Evolutionary conservation across 2,113 vertebrate species (phyloP).

Genomic region (Ceuthmochares aereus): DNA sequence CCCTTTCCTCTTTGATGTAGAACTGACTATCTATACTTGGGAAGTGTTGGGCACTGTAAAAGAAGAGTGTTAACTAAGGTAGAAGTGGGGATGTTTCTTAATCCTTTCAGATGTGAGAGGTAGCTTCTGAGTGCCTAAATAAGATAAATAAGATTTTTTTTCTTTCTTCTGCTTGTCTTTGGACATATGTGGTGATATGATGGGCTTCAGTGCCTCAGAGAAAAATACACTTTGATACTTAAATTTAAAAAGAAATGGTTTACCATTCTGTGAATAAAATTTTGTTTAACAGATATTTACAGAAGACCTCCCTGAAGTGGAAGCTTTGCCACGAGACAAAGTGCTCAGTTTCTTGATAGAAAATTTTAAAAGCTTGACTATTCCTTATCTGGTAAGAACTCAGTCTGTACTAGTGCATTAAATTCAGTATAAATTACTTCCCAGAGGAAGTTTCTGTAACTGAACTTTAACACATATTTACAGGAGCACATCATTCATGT

Average conservation of each 20-base stretch:
- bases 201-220: not conserved
- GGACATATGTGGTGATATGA: not conserved
- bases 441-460: not conserved
- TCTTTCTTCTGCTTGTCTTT: not conserved
- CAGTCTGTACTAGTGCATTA: not conserved
- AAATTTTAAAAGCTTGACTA: slow-evolving; percentile 90
- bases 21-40: not conserved
- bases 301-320: slow-evolving; percentile 95
- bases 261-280: not conserved
- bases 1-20: not conserved
- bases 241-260: not conserved
- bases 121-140: not conserved
- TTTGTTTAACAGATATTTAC: slow-evolving; percentile 91
- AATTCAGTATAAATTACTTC: not conserved
- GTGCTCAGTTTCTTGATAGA: slow-evolving; percentile 92
- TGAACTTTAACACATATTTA: not conserved
- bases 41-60: not conserved
- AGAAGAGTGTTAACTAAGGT: not conserved
- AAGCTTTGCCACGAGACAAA: slow-evolving; percentile 88
- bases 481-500: slow-evolving; percentile 91
- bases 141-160: not conserved
- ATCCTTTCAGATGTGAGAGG: not conserved
- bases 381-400: slow-evolving; percentile 90
- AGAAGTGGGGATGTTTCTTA: not conserved
- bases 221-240: not conserved